Evolutionary conservation across 2,888 invertebrate genomes (phyloP), one percentile per base, ranked within the genome.

Genomic region (Bembecia ichneumoniformis): DNA sequence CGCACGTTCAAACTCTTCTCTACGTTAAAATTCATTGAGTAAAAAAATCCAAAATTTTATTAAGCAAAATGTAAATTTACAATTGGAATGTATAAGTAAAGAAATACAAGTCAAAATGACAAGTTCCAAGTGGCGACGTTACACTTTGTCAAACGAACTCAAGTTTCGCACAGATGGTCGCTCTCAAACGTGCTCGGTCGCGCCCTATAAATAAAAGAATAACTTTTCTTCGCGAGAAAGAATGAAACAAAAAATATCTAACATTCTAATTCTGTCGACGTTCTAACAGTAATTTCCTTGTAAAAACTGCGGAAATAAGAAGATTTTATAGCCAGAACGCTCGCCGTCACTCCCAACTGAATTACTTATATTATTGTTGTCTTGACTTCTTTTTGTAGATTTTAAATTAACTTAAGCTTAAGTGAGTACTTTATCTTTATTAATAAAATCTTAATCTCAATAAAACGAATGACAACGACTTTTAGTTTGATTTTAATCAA

Each of bases 261-360:
- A 49, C 51, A 51, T 51, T 53, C 47, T 51, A 16, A 44, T 44
- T 52, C 48, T 49, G 49, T 35, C 40, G 46, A 48, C 20, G 35
- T 49, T 50, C 50, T 47, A 52, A 49, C 47, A 47, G 50, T 50
- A 50, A 55, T 54, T 53, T 53, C 55, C 53, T 50, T 13, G 43
- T 20, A 46, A 46, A 52, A 45, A 52, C 48, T 47, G 48, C 49
- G 57, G 57, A 57, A 57, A 55, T 54, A 50, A 52, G 51, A 49
- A 44, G 54, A 55, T 54, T 57, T 53, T 52, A 54, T 50, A 51
- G 51, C 51, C 28, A 9, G 53, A 51, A 50, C 49, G 49, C 49
- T 44, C 11, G 46, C 16, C 28, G 47, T 49, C 35, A 14, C 20
- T 43, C 40, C 40, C 15, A 46, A 51, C 28, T 53, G 49, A 47